phyloP scores from a whole-genome alignment of 1,140 invertebrate genomes.

The Euglossa dilemma region DNA sequence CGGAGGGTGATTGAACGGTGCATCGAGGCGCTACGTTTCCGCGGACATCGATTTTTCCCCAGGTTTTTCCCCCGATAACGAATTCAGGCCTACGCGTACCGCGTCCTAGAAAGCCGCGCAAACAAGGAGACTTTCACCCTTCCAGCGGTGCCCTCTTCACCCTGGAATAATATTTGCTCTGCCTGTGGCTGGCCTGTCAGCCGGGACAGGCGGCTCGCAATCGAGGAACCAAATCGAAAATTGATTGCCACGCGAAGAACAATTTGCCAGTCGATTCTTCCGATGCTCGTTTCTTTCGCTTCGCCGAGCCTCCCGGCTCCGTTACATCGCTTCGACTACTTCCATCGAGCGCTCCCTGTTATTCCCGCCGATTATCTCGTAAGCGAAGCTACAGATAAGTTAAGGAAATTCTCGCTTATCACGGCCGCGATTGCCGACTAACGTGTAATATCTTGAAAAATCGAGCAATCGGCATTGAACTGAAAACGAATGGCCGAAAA shows the following conservation, averaged over 20 bases:
- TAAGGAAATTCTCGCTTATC: background rate
- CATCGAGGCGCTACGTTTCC: background rate
- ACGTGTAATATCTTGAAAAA: no score
- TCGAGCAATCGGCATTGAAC: background rate
- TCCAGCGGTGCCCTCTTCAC: background rate
- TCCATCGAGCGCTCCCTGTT: no score
- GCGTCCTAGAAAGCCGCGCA: background rate
- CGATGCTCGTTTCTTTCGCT: background rate
- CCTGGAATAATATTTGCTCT: conserved; percentile 32
- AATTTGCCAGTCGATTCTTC: no score
- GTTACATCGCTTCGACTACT: no score
- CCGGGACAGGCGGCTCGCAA: background rate
- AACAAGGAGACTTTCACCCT: conserved; percentile 32
- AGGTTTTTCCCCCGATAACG: background rate
- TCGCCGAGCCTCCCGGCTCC: no score
- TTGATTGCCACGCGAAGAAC: background rate
- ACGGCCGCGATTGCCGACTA: background rate
- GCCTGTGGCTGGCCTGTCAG: background rate
- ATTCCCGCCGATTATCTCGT: no score
- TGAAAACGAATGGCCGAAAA: conserved; percentile 25
- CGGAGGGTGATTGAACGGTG: background rate
- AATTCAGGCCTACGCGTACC: background rate
- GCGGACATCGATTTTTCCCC: background rate
- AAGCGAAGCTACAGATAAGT: no score
- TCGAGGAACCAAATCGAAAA: background rate